Evolutionary conservation across 2,888 invertebrate genomes (phyloP), one percentile per base, ranked within the genome.

Genomic region (Stictocephala bisonia): DNA sequence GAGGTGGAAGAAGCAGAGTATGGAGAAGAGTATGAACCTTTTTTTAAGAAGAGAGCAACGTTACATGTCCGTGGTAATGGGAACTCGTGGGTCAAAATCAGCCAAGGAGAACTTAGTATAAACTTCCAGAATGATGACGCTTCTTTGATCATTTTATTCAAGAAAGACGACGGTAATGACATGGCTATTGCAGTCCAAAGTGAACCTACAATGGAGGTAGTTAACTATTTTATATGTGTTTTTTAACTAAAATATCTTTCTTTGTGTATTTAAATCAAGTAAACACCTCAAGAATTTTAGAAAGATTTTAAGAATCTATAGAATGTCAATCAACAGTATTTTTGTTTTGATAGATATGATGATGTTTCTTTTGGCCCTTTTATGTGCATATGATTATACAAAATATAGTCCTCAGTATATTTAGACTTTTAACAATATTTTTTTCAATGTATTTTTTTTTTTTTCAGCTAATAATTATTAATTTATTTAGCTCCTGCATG

Each of bases 1-100:
- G 78, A 80, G 20, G 80, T 72, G 9, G 50, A 77, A 3, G 74
- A 77, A 20, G 73, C 81, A 1, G 82, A 83, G 0, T 83, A 83
- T 3, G 83, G 82, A 0, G 80, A 82, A 7, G 64, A 64, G 18
- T 18, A 24, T 20, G 64, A 64, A 13, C 44, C 44, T 1, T 3
- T 64, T 41, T 64, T 44, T 44, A 44, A 64, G 27, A 64, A 64
- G 26, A 22, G 64, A 26, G 64, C 44, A 11, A 64, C 64, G 1
- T 40, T 64, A 9, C 27, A 24, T 13, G 18, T 64, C 9, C 41
- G 27, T 15, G 27, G 15, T 24, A 2, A 35, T 6, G 7, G 18
- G 3, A 6, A 44, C 9, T 11, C 1, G 15, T 64, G 64, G 64
- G 27, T 4, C 1, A 64, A 26, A 22, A 2, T 44, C 1, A 27